Conservation (phyloP, 2,113 vertebrate species). For the Nerophis ophidion region DNA sequence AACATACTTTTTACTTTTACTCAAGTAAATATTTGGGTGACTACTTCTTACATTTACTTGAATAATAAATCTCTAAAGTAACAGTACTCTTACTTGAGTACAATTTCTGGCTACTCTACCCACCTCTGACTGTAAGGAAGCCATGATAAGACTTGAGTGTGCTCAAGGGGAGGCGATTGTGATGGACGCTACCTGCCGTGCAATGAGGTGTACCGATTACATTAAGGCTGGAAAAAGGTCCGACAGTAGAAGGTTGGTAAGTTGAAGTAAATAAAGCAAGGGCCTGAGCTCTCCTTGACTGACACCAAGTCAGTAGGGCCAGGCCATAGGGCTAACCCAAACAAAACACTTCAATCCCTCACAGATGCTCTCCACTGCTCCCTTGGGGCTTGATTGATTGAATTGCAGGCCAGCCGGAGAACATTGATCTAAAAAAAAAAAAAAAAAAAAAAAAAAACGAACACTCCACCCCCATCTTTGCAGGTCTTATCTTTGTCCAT, state of each 20-base stretch:
- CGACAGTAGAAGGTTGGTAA: conserved; percentile 25
- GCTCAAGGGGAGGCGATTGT: conserved; percentile 16
- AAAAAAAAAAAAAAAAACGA: too few relatives aligned
- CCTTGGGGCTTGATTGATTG: conserved; percentile 64
- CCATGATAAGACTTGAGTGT: conserved; percentile 28
- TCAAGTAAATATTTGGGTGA: too few relatives aligned
- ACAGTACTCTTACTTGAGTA: too few relatives aligned
- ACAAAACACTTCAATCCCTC: conserved; percentile 70
- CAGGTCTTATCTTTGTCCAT: conserved; percentile 46
- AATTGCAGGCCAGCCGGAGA: conserved; percentile 60
- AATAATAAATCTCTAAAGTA: too few relatives aligned
- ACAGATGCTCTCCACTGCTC: conserved; percentile 41
- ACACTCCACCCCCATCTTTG: conserved; percentile 27
- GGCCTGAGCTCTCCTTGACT: conserved; percentile 27
- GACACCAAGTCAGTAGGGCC: conserved; percentile 44
- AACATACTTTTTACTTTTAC: too few relatives aligned
- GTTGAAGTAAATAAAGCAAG: conserved; percentile 49
- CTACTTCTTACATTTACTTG: too few relatives aligned
- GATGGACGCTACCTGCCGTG: conserved; percentile 20
- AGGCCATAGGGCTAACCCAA: conserved; percentile 52
- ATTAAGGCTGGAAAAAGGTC: conserved; percentile 20
- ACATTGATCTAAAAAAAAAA: conserved; percentile 64
- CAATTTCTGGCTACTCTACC: too few relatives aligned
- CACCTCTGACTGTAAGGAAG: too few relatives aligned
- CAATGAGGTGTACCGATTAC: conserved; percentile 23